Conservation (phyloP, 2,113 vertebrate species). For the Cettia cetti region DNA sequence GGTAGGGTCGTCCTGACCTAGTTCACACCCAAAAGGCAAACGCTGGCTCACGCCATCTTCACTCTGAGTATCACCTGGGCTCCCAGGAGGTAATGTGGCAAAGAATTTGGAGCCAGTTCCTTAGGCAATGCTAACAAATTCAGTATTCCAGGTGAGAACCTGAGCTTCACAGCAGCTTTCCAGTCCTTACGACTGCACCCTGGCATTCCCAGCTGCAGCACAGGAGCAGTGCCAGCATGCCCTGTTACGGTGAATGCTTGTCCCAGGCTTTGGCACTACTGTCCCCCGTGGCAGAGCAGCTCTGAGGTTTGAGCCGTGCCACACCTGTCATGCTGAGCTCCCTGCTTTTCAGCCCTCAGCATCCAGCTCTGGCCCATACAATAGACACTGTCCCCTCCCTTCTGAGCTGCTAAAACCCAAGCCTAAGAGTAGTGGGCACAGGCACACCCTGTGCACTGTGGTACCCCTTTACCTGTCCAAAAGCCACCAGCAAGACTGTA, state of each 20-base stretch:
- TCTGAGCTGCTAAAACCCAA: not conserved
- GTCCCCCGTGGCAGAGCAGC: rapidly evolving
- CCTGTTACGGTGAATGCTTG: rapidly evolving
- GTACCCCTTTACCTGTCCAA: not conserved
- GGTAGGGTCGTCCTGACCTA: not conserved
- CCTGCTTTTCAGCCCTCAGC: not conserved
- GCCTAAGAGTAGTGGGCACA: not conserved
- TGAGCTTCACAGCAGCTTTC: not conserved
- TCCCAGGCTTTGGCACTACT: rapidly evolving
- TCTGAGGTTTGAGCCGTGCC: rapidly evolving
- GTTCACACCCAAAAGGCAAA: not conserved
- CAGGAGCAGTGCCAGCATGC: not conserved
- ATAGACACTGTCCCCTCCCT: rapidly evolving
- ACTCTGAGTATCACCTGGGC: not conserved
- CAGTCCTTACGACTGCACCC: rapidly evolving
- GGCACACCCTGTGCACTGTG: rapidly evolving
- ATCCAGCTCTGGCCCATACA: not conserved
- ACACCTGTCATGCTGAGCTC: not conserved
- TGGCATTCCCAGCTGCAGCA: rapidly evolving
- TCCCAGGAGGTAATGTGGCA: not conserved
- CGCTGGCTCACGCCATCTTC: rapidly evolving
- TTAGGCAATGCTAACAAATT: not conserved
- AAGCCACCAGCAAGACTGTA: not conserved
- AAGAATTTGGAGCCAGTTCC: not conserved
- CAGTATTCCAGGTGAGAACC: not conserved